Conservation (phyloP, 92 coral and sea anemone species). For the Epizoanthus ramosus region DNA sequence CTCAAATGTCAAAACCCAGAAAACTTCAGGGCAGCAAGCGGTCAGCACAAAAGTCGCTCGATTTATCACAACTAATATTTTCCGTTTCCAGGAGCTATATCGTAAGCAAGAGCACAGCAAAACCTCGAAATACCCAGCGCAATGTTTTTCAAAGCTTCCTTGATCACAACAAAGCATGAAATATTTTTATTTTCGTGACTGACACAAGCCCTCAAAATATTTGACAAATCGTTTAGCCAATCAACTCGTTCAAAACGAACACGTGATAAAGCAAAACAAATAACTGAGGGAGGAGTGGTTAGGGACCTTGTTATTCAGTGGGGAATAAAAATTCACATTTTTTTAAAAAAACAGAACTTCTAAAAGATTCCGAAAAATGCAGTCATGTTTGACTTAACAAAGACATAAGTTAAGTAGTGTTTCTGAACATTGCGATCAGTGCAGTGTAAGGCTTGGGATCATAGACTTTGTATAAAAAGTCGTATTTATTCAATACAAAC, state of each 20-base stretch:
- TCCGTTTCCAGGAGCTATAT: neutral
- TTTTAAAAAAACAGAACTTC: no score
- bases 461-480: no score
- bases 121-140: no score
- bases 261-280: slow-evolving; percentile 12
- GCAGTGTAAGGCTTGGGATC: no score
- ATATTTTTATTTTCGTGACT: slow-evolving; percentile 25
- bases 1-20: slow-evolving; percentile 19
- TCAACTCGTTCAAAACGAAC: neutral
- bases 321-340: no score
- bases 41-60: neutral
- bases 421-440: no score
- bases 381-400: no score
- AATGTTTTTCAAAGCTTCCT: neutral
- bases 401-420: no score
- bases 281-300: no score
- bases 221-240: slow-evolving; percentile 21
- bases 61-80: neutral
- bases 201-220: slow-evolving; percentile 42
- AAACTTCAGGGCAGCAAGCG: neutral
- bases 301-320: no score
- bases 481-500: no score
- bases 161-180: neutral
- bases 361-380: no score
- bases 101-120: neutral